phyloP scores from a whole-genome alignment of 1,140 invertebrate species.

The Drosophila yakuba region DNA sequence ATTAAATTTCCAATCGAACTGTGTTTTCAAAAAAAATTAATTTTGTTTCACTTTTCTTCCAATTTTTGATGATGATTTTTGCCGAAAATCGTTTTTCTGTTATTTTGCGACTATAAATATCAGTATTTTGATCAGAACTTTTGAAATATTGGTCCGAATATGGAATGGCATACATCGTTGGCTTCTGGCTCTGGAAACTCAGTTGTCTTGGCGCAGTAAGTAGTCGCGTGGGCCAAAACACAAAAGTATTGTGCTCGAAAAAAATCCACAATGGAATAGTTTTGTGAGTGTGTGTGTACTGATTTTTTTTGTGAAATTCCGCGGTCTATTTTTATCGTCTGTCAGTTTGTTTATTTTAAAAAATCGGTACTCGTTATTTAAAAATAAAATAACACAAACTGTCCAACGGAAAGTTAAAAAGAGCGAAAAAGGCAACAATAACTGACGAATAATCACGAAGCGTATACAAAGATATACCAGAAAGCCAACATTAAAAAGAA shows the following conservation, averaged over 20 bases:
- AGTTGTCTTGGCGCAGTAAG: conserved; percentile 3
- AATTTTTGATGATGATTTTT: too few species aligned
- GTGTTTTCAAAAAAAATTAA: too few species aligned
- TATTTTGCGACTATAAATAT: too few species aligned
- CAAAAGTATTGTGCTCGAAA: conserved; percentile 57
- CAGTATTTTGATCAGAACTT: too few species aligned
- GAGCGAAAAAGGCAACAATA: conserved; percentile 49
- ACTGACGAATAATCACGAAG: conserved; percentile 42
- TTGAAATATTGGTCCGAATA: too few species aligned
- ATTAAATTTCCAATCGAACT: too few species aligned
- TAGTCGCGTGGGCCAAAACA: conserved; percentile 60
- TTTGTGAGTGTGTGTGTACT: conserved; percentile 40
- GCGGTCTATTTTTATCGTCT: conserved; percentile 73
- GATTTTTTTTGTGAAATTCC: conserved; percentile 28
- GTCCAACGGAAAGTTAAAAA: conserved; percentile 42
- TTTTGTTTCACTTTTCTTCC: too few species aligned
- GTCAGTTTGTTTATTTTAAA: conserved; percentile 72
- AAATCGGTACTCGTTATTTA: conserved; percentile 67
- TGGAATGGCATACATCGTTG: not conserved
- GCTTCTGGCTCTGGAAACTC: conserved; percentile 5
- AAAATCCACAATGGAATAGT: conserved; percentile 58
- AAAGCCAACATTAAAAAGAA: conserved; percentile 40
- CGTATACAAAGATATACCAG: conserved; percentile 38
- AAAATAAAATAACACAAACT: conserved; percentile 57
- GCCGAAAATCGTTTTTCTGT: too few species aligned